Conservation (phyloP, 2,888 invertebrate species). For the Euzophera pinguis region DNA sequence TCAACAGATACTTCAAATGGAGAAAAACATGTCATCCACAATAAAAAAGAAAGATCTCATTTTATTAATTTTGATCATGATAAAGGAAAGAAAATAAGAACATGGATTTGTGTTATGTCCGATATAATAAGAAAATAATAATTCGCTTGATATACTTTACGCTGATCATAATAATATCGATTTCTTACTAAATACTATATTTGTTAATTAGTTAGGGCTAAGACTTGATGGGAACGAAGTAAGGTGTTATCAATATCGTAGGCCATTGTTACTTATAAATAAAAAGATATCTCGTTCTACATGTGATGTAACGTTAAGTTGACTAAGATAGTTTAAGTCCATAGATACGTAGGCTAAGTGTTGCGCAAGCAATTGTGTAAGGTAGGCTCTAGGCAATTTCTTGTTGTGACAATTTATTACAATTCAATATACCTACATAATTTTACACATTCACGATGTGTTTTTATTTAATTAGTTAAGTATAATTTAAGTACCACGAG, state of each 20-base stretch:
- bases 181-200: too few species aligned
- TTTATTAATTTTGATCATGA: too few species aligned
- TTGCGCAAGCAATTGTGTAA: slow-evolving; percentile 53
- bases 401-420: slow-evolving; percentile 75
- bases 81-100: too few species aligned
- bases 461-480: slow-evolving; percentile 16
- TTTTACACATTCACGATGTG: slow-evolving; percentile 59
- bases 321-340: slow-evolving; percentile 51
- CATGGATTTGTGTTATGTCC: too few species aligned
- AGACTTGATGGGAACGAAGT: slow-evolving; percentile 48
- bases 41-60: too few species aligned
- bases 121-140: too few species aligned
- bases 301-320: slow-evolving; percentile 78
- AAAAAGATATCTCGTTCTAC: slow-evolving; percentile 71
- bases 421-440: slow-evolving; percentile 72
- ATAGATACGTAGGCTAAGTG: slow-evolving; percentile 45
- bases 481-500: too few species aligned
- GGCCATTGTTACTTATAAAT: slow-evolving; percentile 64
- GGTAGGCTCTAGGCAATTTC: slow-evolving; percentile 64
- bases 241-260: slow-evolving; percentile 32
- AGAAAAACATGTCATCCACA: too few species aligned
- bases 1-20: too few species aligned
- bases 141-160: too few species aligned
- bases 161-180: too few species aligned
- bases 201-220: slow-evolving; percentile 19